These are phyloP conservation scores for Sebastiscus tertius DNA, from an alignment of 2,797 vertebrate species.

Conservation along the genomic window DNA sequence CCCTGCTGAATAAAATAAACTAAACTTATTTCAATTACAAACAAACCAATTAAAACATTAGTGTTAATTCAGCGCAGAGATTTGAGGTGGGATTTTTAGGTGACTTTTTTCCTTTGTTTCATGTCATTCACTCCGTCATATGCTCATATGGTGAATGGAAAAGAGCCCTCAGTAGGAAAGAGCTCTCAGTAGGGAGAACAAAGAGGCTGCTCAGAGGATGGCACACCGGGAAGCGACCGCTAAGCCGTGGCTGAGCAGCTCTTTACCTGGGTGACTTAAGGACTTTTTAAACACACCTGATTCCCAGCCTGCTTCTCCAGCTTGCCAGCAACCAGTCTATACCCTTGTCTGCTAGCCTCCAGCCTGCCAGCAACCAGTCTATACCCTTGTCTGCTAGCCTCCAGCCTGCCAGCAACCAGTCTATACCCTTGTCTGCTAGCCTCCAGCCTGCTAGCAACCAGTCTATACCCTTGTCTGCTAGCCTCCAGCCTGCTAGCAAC, in stretches of 20 bases:
- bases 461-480: background rate
- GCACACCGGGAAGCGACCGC: background rate
- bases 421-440: background rate
- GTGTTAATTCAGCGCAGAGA: background rate
- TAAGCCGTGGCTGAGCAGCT: background rate
- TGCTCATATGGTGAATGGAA: background rate
- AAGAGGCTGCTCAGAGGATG: background rate
- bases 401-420: background rate
- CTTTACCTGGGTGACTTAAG: background rate
- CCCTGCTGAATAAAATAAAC: background rate
- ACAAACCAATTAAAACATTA: background rate
- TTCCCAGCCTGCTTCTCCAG: background rate
- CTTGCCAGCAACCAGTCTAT: background rate
- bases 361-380: background rate
- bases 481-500: background rate
- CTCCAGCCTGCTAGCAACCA: background rate
- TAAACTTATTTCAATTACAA: background rate
- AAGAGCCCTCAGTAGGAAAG: background rate
- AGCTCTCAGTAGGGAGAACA: background rate
- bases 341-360: background rate
- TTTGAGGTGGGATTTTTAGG: background rate
- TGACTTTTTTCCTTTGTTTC: background rate
- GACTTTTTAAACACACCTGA: background rate
- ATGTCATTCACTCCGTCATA: background rate
- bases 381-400: background rate